phyloP scores from a whole-genome alignment of 1,140 invertebrate genomes.

The Drosophila prosaltans region DNA sequence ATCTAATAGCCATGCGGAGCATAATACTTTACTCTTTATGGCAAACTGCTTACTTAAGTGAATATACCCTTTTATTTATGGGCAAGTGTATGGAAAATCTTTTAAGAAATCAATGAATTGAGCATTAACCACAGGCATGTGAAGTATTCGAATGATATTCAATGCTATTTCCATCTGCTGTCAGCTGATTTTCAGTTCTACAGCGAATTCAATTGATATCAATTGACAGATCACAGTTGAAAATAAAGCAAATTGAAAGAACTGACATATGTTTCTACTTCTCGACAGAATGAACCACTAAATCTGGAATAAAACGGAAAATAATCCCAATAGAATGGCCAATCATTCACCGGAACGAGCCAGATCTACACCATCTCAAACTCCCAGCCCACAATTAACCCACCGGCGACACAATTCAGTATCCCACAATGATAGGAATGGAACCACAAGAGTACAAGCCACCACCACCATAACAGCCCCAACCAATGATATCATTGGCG shows the following conservation, averaged over 20 bases:
- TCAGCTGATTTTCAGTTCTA: constrained; percentile 63
- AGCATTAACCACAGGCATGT: constrained; percentile 55
- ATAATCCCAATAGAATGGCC: constrained; percentile 42
- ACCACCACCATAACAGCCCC: constrained; percentile 12
- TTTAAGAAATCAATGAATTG: constrained; percentile 43
- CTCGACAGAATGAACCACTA: constrained; percentile 54
- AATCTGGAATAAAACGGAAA: not conserved
- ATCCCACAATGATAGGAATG: constrained; percentile 21
- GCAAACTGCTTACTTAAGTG: not conserved
- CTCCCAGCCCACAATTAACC: constrained; percentile 44
- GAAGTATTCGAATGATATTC: constrained; percentile 60
- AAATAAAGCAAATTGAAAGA: constrained; percentile 12
- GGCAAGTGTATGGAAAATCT: constrained; percentile 3
- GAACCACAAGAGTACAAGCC: not conserved
- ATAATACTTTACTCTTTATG: no score
- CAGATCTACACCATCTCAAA: constrained; percentile 24
- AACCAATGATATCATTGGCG: constrained; percentile 67
- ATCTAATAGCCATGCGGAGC: no score
- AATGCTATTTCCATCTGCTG: constrained; percentile 43
- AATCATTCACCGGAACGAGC: constrained; percentile 40
- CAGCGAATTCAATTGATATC: constrained; percentile 68
- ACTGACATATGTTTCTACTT: constrained; percentile 19
- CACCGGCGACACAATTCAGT: constrained; percentile 30
- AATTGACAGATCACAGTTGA: constrained; percentile 37
- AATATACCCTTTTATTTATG: not conserved